A percentile compares a stretch with the other conserved stretches of the same genome.
Evolutionary conservation across 2,797 vertebrate genomes (phyloP).

Genomic region (Trematomus bernacchii): DNA sequence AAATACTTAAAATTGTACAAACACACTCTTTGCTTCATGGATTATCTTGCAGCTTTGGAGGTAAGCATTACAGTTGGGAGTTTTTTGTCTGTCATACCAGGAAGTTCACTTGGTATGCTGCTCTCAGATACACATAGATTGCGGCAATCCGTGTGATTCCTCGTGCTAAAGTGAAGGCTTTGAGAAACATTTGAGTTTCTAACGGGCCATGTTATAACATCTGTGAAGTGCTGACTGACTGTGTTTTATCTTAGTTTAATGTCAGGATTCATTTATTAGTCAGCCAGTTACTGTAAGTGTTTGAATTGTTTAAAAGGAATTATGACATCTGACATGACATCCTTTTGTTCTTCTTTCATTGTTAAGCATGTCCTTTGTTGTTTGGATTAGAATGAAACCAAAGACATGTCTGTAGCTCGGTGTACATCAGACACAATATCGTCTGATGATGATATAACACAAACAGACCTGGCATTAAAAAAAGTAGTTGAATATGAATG

Average conservation of each 20-base stretch:
- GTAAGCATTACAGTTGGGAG: neutral
- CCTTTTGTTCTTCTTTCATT: neutral
- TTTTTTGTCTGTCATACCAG: constrained; percentile 5
- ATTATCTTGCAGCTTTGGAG: neutral
- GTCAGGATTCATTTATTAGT: constrained; percentile 37
- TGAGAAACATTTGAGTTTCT: constrained; percentile 17
- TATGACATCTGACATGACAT: constrained; percentile 4
- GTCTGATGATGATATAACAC: neutral
- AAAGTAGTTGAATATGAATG: neutral
- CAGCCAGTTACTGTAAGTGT: constrained; percentile 13
- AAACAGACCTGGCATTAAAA: neutral
- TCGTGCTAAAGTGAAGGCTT: constrained; percentile 15
- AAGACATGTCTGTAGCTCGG: neutral
- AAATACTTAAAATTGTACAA: constrained; percentile 1
- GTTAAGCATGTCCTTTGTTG: constrained; percentile 5
- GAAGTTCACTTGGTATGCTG: neutral
- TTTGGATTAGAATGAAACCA: neutral
- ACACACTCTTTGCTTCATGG: neutral
- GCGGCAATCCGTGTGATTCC: neutral
- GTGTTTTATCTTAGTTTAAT: constrained; percentile 22
- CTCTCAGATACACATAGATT: neutral
- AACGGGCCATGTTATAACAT: constrained; percentile 46
- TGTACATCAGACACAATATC: neutral
- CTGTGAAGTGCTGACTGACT: constrained; percentile 48
- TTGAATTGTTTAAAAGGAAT: constrained; percentile 9